Evolutionary conservation across 2,888 invertebrate species (phyloP), one percentile per base, ranked within the genome.

Genomic region (Globia sparganii): DNA sequence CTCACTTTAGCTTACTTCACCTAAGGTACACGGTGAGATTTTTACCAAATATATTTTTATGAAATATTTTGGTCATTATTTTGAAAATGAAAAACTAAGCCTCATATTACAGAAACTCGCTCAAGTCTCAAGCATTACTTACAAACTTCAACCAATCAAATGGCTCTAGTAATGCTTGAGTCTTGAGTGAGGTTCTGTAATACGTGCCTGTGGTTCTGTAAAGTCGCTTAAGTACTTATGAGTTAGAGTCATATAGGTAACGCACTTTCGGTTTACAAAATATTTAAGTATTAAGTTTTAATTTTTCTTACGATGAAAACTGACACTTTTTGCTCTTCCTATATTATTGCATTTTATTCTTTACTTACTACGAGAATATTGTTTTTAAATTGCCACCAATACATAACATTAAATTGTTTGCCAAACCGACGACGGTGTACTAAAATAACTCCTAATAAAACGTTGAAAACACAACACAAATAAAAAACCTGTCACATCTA

Each of bases 401-500:
- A 40, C 40, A 0, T 40, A 49, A 49, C 6, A 53, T 53, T 25
- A 53, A 25, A 53, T 4, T 25, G 53, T 53, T 53, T 9, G 9
- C 43, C 21, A 66, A 46, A 43, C 28, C 6, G 28, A 3, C 6
- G 13, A 9, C 11, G 9, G 43, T 13, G 40, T 18, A 43, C 13
- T 6, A 34, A 71, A 46, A 69, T 4, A n/a, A 21, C 13, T 64
- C 13, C 3, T 28, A 40, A 18, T 31, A 9, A 53, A 53, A 46
- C 4, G 0, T 2, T 5, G 25, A 31, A 18, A 43, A n/a, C 2
- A 67, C 5, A 25, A 43, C 28, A 34, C 2, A 9, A 4, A 56
- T 15, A 31, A 46, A 77, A 67, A 46, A 11, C 4, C 4, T 5
- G 53, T 31, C 64, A 18, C 28, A 71, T 91, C 90, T 91, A 83